Base-by-base conservation (phyloP, 2,113 vertebrate species). In the Danio rerio region DNA sequence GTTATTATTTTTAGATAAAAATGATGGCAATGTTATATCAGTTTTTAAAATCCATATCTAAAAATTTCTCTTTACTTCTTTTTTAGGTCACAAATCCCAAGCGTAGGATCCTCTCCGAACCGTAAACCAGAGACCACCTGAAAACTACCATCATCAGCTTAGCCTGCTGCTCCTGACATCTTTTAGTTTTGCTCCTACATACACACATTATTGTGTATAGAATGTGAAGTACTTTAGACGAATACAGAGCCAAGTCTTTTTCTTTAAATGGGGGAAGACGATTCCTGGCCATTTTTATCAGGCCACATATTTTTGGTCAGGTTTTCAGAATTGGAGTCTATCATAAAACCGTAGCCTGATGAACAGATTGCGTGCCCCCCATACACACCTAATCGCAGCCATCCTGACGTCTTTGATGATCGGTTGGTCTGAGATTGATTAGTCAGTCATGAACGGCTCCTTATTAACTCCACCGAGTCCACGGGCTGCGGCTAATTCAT, bases 391-490 rank as follows among this genome's bases (percentile, higher is more conserved):
- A 65, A 73, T 77, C 79, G 15, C 77, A 71, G 52, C 63, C 47
- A 47, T 86, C 81, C 69, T 69, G 40, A 53, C 56, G 11, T 55
- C 50, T 77, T 87, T 66, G 58, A 71, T 75, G 68, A 72, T 79
- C 63, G 50, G 20, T 78, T 80, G 53, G 58, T 66, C 78, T 2
- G n/a, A 9, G 73, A 55, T 82, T 84, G 50, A 21, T 80, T 49
- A 3, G 11, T 68, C 80, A 68, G 45, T 86, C 82, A 92, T 93
- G 93, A 93, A 93, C 85, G 93, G 93, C 88, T 93, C 93, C 45
- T 90, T 95, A 5, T 87, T 94, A 61, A 93, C 93, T 61, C 93
- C 94, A 3, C 94, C 93, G 69, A 93, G 93, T 82, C 92, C 92
- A 0, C 88, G 92, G 84, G 92, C 89, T 85, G 91, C 87, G 10